A percentile compares a stretch with the other conserved stretches of the same genome.
Conservation (phyloP, 2,113 vertebrate genomes). For the Halichoerus grypus region DNA sequence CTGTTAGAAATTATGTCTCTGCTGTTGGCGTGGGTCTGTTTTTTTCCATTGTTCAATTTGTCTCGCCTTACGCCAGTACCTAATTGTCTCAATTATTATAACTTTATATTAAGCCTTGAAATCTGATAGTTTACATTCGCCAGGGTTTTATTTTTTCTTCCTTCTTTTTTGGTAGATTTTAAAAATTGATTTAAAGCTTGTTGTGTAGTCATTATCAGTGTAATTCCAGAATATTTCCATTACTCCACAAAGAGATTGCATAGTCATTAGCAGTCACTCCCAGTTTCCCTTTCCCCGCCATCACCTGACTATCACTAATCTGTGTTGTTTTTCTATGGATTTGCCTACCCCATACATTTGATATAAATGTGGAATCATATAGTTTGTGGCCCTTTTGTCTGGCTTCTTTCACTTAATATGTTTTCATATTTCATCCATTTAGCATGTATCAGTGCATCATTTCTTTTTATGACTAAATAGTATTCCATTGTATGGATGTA, state of each 20-base stretch:
- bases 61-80: background rate
- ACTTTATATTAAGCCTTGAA: background rate
- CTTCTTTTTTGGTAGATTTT: background rate
- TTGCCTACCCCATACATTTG: background rate
- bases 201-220: background rate
- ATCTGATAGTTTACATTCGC: background rate
- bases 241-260: background rate
- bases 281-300: background rate
- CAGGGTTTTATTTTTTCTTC: background rate
- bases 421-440: background rate
- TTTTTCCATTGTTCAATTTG: background rate
- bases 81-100: background rate
- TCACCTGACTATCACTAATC: background rate
- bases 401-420: background rate
- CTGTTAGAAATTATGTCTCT: background rate
- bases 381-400: background rate
- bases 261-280: background rate
- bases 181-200: background rate
- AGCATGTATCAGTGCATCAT: background rate
- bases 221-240: background rate
- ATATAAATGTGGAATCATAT: background rate
- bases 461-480: background rate
- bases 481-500: background rate
- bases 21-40: background rate
- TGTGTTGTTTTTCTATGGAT: background rate